Base-by-base conservation (phyloP, 2,888 invertebrate genomes). In the Latheticus oryzae region DNA sequence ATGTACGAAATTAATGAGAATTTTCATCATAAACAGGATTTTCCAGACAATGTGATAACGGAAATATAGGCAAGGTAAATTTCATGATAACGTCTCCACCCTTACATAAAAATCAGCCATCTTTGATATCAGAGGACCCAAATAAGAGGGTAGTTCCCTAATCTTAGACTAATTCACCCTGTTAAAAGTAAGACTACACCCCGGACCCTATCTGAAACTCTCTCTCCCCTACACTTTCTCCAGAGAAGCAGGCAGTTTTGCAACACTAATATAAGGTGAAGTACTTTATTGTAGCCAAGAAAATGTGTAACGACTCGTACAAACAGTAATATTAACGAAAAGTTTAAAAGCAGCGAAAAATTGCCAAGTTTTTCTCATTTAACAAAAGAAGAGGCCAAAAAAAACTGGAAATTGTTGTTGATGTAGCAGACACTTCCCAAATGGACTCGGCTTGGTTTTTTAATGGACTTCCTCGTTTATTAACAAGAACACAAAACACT, bases 141-240 rank as follows among this genome's bases (percentile, higher is more conserved):
- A 69, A 71, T 66, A 63, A 64, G 67, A 70, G 70, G 71, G 71
- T 68, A 68, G 67, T 67, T 67, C 70, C 70, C 73, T 71, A 72
- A 72, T 71, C 73, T 68, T 70, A 62, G 62, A 69, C 68, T 73
- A 72, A 73, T 73, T 73, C 72, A 71, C 72, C 73, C 73, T 72
- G 71, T 72, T 69, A 71, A 63, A 67, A 67, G 70, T 67, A 71
- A 73, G 70, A 63, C 70, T 73, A 72, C 72, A 73, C 73, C 71
- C 71, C 67, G 67, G 62, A 60, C 38, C 33, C 37, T 17, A 35
- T 42, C 52, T n/a, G 23, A 32, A 40, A 23, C 51, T 60, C 53
- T 40, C 38, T 37, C 53, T 40, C 38, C 42, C 53, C 53, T 45
- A 28, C 23, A 48, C 38, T 48, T 38, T 16, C 38, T 45, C 38